Evolutionary conservation across 2,797 vertebrate genomes (phyloP).

Genomic region (Sebastes baramenuke): DNA sequence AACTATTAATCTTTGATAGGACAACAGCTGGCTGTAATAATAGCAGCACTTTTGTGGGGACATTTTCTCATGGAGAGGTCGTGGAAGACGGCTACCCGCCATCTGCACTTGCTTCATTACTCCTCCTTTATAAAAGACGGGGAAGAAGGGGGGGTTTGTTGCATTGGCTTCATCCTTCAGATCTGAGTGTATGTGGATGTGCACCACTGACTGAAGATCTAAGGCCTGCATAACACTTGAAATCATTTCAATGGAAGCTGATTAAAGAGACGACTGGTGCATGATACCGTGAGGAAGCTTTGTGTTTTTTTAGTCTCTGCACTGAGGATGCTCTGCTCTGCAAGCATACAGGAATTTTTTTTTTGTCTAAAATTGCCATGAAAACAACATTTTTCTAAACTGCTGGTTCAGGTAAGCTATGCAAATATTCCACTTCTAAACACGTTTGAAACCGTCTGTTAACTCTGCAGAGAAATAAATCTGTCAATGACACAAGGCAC

Average conservation of each 20-base stretch:
- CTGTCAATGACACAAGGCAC: not conserved
- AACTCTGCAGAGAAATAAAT: not conserved
- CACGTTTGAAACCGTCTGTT: not conserved
- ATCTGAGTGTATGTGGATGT: not conserved
- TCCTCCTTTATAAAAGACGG: slow-evolving; percentile 23
- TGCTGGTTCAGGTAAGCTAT: not conserved
- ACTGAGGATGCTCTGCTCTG: not conserved
- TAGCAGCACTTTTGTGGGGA: slow-evolving; percentile 52
- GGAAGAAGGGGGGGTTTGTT: not conserved
- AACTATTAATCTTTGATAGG: slow-evolving; percentile 51
- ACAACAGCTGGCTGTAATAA: slow-evolving; percentile 56
- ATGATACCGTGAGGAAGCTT: not conserved
- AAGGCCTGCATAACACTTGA: slow-evolving; percentile 6
- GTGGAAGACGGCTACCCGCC: slow-evolving; percentile 6
- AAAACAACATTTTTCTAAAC: not conserved
- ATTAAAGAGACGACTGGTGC: not conserved
- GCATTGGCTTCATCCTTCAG: not conserved
- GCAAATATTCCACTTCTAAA: not conserved
- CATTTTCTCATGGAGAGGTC: slow-evolving; percentile 67
- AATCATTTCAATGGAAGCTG: slow-evolving; percentile 13
- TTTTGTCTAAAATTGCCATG: not conserved
- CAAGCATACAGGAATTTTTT: not conserved
- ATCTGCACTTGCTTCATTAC: slow-evolving; percentile 17
- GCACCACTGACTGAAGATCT: not conserved
- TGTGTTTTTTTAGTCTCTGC: not conserved